phyloP scores from a whole-genome alignment of 1,140 invertebrate species.

The Drusus annulatus region DNA sequence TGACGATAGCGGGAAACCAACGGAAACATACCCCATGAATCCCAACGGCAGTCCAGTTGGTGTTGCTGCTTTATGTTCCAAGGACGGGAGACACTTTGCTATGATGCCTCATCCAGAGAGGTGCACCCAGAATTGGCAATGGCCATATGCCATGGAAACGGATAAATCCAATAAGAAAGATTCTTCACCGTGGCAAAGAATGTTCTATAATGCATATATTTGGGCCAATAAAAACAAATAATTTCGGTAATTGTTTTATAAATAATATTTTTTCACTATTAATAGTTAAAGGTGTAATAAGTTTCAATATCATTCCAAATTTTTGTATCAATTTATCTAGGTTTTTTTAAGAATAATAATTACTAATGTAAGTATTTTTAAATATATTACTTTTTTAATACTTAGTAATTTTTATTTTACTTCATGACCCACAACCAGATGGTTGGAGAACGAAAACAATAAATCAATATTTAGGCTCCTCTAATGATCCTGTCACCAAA shows the following conservation, averaged over 20 bases:
- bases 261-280: not conserved
- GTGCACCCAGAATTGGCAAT: conserved; percentile 88
- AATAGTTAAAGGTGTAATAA: too few relatives aligned
- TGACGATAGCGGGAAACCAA: conserved; percentile 83
- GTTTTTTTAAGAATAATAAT: too few relatives aligned
- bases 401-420: too few relatives aligned
- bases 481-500: too few relatives aligned
- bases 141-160: conserved; percentile 75
- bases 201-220: conserved; percentile 92
- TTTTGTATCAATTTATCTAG: too few relatives aligned
- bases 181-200: conserved; percentile 89
- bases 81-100: conserved; percentile 93
- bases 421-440: too few relatives aligned
- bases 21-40: conserved; percentile 91
- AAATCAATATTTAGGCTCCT: too few relatives aligned
- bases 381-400: too few relatives aligned
- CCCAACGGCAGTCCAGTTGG: conserved; percentile 92
- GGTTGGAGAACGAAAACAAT: too few relatives aligned
- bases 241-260: too few relatives aligned
- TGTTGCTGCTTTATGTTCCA: conserved; percentile 90
- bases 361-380: too few relatives aligned
- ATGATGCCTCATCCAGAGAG: conserved; percentile 99
- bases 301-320: too few relatives aligned
- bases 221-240: conserved; percentile 75
- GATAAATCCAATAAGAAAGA: conserved; percentile 64